Percentiles rank a stretch among this genome's conserved stretches.
phyloP scores from a whole-genome alignment of 2,797 vertebrate species.

The Clarias fuscus region DNA sequence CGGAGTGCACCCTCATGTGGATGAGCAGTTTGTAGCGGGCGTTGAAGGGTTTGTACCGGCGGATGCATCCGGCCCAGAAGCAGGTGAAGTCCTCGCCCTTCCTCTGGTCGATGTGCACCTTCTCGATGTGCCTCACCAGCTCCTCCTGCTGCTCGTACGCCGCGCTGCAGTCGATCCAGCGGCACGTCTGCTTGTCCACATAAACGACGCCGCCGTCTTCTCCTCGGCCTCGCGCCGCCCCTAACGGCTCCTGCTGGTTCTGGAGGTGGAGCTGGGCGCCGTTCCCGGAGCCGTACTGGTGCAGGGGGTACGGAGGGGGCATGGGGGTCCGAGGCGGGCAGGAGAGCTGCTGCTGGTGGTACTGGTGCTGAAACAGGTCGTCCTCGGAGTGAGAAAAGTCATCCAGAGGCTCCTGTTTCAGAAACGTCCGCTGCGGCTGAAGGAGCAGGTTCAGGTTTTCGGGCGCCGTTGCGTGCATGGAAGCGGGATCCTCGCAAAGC shows the following conservation, averaged over 20 bases:
- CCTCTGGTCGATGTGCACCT: conserved; percentile 97
- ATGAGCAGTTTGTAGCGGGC: conserved; percentile 99
- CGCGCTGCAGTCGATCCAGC: conserved; percentile 97
- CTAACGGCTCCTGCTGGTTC: conserved; percentile 62
- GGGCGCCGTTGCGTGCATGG: conserved; percentile 75
- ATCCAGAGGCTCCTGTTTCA: conserved; percentile 94
- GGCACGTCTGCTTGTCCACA: conserved; percentile 86
- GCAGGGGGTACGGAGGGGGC: conserved; percentile 91
- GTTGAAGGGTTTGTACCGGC: conserved; percentile 97
- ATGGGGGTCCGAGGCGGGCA: conserved; percentile 79
- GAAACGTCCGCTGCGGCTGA: conserved; percentile 74
- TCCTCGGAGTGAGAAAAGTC: conserved; percentile 81
- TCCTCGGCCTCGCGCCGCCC: conserved; percentile 70
- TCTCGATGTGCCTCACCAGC: conserved; percentile 98
- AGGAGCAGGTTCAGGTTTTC: conserved; percentile 78
- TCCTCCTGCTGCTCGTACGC: conserved; percentile 96
- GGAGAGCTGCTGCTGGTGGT: conserved; percentile 67
- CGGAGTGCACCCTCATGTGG: conserved; percentile 99
- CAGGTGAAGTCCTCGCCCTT: conserved; percentile 99
- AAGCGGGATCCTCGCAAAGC: conserved; percentile 81
- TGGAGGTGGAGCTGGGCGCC: conserved; percentile 76
- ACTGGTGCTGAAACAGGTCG: conserved; percentile 82
- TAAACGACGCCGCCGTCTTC: conserved; percentile 69
- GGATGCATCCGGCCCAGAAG: conserved; percentile 97
- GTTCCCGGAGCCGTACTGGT: conserved; percentile 78